Evolutionary conservation across 2,888 invertebrate genomes (phyloP).

Genomic region (Entomobrya proxima): DNA sequence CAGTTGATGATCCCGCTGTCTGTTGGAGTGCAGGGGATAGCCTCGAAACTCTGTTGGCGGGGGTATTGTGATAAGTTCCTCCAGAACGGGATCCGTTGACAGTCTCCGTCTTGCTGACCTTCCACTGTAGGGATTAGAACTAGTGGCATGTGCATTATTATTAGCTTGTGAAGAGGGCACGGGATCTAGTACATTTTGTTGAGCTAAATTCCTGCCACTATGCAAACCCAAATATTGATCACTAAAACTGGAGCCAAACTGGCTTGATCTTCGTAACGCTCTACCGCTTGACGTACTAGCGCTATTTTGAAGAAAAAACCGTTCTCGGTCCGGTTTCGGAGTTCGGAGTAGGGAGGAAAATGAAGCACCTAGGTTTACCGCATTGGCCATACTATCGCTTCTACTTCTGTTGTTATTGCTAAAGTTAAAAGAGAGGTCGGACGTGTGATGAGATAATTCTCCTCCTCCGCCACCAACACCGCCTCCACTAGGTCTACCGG

Average conservation of each 20-base stretch:
- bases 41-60: constrained; percentile 63
- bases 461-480: neutral
- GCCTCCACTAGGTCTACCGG: neutral
- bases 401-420: neutral
- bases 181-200: no score
- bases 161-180: neutral
- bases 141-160: neutral
- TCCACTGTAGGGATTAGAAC: neutral
- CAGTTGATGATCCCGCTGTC: constrained; percentile 18
- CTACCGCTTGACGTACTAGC: neutral
- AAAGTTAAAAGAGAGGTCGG: neutral
- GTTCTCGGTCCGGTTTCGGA: neutral
- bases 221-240: constrained; percentile 23
- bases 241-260: constrained; percentile 43
- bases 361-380: neutral
- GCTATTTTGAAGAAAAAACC: neutral
- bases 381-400: neutral
- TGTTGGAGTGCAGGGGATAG: constrained; percentile 7
- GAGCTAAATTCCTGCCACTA: neutral
- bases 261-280: constrained; percentile 26
- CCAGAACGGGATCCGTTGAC: constrained; percentile 22
- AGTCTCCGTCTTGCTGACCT: constrained; percentile 3
- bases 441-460: neutral
- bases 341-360: neutral
- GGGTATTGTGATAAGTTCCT: constrained; percentile 58